Percentiles rank a stretch among this genome's conserved stretches.
Evolutionary conservation across 2,888 invertebrate species (phyloP).

Genomic region (Machimus rusticus): DNA sequence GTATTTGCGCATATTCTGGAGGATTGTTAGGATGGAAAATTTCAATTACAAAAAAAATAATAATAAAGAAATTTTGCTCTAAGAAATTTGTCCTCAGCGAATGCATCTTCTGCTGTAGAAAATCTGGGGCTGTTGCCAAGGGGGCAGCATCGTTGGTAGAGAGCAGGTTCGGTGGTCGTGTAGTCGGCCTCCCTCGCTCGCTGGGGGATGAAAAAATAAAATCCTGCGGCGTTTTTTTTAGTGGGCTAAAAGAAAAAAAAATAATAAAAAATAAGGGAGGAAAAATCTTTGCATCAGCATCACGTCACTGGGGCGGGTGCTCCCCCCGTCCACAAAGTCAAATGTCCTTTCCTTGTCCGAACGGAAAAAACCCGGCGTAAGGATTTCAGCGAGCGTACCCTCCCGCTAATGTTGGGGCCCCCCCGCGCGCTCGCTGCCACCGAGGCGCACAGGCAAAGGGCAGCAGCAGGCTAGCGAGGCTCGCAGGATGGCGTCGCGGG

Average conservation of each 20-base stretch:
- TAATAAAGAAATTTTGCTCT: neutral
- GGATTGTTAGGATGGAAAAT: neutral
- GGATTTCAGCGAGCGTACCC: conserved; percentile 1
- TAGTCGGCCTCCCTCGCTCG: neutral
- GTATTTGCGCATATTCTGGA: neutral
- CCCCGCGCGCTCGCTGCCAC: neutral
- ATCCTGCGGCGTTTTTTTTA: neutral
- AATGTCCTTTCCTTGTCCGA: conserved; percentile 36
- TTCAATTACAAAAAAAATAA: neutral
- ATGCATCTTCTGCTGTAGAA: neutral
- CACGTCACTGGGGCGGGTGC: neutral
- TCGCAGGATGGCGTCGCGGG: neutral
- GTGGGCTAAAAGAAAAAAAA: neutral
- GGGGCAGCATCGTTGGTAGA: neutral
- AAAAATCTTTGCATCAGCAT: neutral
- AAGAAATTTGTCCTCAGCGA: neutral
- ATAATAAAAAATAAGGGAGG: neutral
- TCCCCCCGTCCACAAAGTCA: neutral
- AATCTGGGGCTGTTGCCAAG: neutral
- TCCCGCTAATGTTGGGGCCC: conserved; percentile 2
- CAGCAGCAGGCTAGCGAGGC: neutral
- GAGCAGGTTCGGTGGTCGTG: neutral
- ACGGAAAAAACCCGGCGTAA: conserved; percentile 28
- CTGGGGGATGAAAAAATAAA: neutral
- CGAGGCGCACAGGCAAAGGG: neutral